Base-by-base conservation (phyloP, 1,140 invertebrate species). In the Lucilia sericata region DNA sequence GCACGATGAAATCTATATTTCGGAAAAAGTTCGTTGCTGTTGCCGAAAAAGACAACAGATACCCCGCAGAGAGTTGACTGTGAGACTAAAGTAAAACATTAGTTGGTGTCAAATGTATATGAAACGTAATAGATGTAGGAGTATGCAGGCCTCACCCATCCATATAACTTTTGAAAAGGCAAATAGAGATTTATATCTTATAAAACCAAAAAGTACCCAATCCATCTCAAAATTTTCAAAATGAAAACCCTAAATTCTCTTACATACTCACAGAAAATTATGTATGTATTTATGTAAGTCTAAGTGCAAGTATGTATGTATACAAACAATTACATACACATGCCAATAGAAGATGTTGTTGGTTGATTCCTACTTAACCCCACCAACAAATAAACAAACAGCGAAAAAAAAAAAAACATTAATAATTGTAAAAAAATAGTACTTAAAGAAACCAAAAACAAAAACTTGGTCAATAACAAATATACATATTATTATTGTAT, bases 391-490 rank as follows among this genome's bases (percentile, higher is more conserved):
- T n/a, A 60, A 60, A 60, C 55, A 60, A 8, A n/a, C 17, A 60
- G 14, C 14, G n/a, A 60, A 70, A 70, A 70, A 70, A 21, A 60
- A 60, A 70, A 70, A 70, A 70, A 21, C 21, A 70, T 70, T 70
- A 19, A 70, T 21, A 70, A 70, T 70, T 70, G n/a, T 9, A 70
- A 55, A 55, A 49, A 9, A n/a, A 7, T 13, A 60, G 55, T n/a
- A 60, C 55, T 60, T 60, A 60, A n/a, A 21, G 10, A 70, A 21
- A 19, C n/a, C 65, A 70, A 70, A 70, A 70, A 70, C n/a, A 70
- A 21, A 70, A 70, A 70, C 65, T 70, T 70, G 65, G 65, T 70
- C 65, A 70, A 70, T 70, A 70, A 70, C 65, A 70, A 70, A 19
- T 17, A 60, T 21, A 70, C n/a, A 70, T 7, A n/a, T 2, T 60